Base-by-base conservation (phyloP, 2,113 vertebrate species). In the Plotosus lineatus region DNA sequence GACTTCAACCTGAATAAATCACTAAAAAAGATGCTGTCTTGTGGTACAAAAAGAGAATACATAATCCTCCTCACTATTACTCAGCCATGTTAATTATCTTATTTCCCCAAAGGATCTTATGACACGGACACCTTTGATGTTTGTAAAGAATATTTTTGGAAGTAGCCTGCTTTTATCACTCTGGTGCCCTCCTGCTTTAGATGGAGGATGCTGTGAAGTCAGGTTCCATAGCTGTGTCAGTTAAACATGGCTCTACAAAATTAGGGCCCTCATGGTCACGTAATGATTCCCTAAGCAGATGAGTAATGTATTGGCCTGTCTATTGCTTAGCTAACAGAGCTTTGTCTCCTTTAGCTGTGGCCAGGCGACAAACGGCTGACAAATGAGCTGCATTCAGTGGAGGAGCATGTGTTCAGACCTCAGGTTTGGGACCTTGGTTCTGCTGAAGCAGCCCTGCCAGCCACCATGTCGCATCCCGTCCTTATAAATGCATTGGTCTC, bases 291-390 rank as follows among this genome's bases (percentile, higher is more conserved):
- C 72, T 40, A 58, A 69, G 81, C 78, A 83, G 80, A 82, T 86
- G 82, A 87, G 82, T 82, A 79, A 87, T 83, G 77, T 55, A 81
- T 84, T 79, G 81, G 71, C 71, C 75, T 86, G 80, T 84, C 84
- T 77, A 75, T 81, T 46, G 50, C 69, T 82, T 82, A 80, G 78
- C 75, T 84, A 79, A 76, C 66, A 69, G 56, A 83, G 75, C 85
- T 81, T 80, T 82, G 83, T 83, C 82, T 84, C 75, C 75, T 85
- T 82, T 83, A 61, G 73, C 78, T 75, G 81, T 55, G 42, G 60
- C 79, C 31, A 26, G 21, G 56, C 58, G 73, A 84, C 80, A 81
- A 84, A 82, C 68, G 75, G 53, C 84, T 82, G 77, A 86, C 80
- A 86, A 85, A 85, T 81, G 72, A 78, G 75, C 65, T 74, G 44